A percentile compares a stretch with the other conserved stretches of the same genome.
Evolutionary conservation across 2,113 vertebrate species (phyloP).

Genomic region (Papio anubis): DNA sequence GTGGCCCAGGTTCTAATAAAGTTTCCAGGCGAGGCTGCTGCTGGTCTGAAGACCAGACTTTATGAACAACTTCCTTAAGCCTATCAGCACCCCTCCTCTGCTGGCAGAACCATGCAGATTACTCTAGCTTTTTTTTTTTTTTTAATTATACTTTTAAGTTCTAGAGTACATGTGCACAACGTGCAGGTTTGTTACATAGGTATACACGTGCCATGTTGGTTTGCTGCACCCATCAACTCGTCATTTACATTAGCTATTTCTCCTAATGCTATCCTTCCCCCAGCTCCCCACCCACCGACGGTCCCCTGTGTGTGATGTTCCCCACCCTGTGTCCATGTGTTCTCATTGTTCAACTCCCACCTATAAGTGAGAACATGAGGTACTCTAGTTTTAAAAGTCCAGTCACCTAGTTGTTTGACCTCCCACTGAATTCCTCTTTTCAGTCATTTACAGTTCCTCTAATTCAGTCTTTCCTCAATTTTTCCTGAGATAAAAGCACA

Average conservation of each 20-base stretch:
- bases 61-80: background rate
- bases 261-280: too few relatives aligned
- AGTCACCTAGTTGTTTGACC: background rate
- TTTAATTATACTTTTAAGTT: too few relatives aligned
- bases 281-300: too few relatives aligned
- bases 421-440: background rate
- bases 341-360: too few relatives aligned
- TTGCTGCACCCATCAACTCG: too few relatives aligned
- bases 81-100: background rate
- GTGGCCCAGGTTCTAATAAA: background rate
- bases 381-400: background rate
- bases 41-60: background rate
- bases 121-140: background rate
- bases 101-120: background rate
- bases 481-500: background rate
- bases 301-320: too few relatives aligned
- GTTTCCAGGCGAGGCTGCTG: background rate
- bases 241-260: too few relatives aligned
- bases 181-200: too few relatives aligned
- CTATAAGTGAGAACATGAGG: too few relatives aligned
- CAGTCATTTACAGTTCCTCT: background rate
- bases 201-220: too few relatives aligned
- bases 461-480: background rate
- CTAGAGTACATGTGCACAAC: too few relatives aligned
- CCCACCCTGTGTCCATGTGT: too few relatives aligned